These are phyloP conservation scores for Drosophila hamatofila DNA, from an alignment of 2,888 invertebrate genomes.

Conservation along the genomic window DNA sequence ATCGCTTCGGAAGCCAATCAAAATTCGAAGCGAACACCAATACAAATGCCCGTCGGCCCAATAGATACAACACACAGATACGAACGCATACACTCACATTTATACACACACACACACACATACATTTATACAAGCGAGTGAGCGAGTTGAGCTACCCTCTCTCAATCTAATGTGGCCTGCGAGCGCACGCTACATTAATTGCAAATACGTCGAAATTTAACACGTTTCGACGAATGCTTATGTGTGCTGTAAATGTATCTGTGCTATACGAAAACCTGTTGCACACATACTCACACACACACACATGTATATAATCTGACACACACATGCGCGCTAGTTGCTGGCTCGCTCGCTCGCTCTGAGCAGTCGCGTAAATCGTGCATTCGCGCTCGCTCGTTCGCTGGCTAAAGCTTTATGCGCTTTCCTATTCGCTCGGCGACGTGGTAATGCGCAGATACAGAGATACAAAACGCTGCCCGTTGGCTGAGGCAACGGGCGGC, in stretches of 20 bases:
- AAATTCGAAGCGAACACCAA: slow-evolving; percentile 77
- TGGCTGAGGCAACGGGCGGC: slow-evolving; percentile 67
- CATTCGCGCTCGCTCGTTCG: slow-evolving; percentile 22
- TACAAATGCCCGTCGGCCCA: slow-evolving; percentile 36
- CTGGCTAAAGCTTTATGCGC: slow-evolving; percentile 61
- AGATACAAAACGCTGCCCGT: slow-evolving; percentile 54
- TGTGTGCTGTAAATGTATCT: slow-evolving; percentile 46
- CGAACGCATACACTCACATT: slow-evolving; percentile 34
- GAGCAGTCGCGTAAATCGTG: slow-evolving; percentile 4
- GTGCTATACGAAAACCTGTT: slow-evolving; percentile 77
- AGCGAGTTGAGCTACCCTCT: slow-evolving; percentile 39
- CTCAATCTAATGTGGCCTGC: slow-evolving; percentile 58
- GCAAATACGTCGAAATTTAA: slow-evolving; percentile 69
- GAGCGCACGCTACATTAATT: slow-evolving; percentile 66
- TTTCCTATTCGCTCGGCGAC: slow-evolving; percentile 69
- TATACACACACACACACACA: neutral
- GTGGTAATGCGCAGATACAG: slow-evolving; percentile 80
- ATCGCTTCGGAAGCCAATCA: slow-evolving; percentile 83
- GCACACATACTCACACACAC: slow-evolving; percentile 47
- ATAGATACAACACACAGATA: slow-evolving; percentile 56
- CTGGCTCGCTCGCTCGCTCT: slow-evolving; percentile 26
- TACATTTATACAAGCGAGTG: slow-evolving; percentile 11
- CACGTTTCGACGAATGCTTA: slow-evolving; percentile 52
- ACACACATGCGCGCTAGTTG: slow-evolving; percentile 13
- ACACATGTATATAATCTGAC: slow-evolving; percentile 13